These are phyloP conservation scores for Sphaerophoria rueppellii DNA, from an alignment of 2,888 invertebrate species.

Conservation along the genomic window DNA sequence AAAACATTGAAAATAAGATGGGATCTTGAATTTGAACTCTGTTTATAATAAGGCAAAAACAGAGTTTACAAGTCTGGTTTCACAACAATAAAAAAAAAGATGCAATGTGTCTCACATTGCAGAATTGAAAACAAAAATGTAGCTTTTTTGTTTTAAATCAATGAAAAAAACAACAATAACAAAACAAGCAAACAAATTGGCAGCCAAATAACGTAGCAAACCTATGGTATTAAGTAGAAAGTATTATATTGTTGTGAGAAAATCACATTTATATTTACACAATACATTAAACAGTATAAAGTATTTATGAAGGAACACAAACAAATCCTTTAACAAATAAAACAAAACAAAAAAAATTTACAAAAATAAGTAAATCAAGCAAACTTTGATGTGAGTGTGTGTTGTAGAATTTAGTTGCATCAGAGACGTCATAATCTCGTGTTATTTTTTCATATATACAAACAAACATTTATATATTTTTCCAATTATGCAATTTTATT, in stretches of 20 bases:
- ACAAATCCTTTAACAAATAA: constrained; percentile 6
- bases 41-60: constrained; percentile 9
- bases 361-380: constrained; percentile 19
- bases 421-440: constrained; percentile 24
- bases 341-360: constrained; percentile 8
- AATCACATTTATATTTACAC: constrained; percentile 63
- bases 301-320: constrained; percentile 25
- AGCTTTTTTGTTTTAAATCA: constrained; percentile 39
- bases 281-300: constrained; percentile 46
- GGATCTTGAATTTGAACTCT: constrained; percentile 25
- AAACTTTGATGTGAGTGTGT: constrained; percentile 59
- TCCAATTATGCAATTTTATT: constrained; percentile 38
- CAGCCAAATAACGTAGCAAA: constrained; percentile 68
- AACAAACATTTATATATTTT: constrained; percentile 57
- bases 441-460: constrained; percentile 50
- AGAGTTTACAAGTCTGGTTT: constrained; percentile 63
- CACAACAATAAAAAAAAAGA: constrained; percentile 49
- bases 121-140: constrained; percentile 43
- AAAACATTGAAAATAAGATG: not conserved
- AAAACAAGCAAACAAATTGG: constrained; percentile 54
- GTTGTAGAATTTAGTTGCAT: constrained; percentile 66
- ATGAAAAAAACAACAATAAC: constrained; percentile 17
- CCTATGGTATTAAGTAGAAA: constrained; percentile 73
- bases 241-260: constrained; percentile 70
- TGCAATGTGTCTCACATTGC: not conserved